Conservation (phyloP, 2,888 invertebrate genomes). For the Sphinx pinastri region DNA sequence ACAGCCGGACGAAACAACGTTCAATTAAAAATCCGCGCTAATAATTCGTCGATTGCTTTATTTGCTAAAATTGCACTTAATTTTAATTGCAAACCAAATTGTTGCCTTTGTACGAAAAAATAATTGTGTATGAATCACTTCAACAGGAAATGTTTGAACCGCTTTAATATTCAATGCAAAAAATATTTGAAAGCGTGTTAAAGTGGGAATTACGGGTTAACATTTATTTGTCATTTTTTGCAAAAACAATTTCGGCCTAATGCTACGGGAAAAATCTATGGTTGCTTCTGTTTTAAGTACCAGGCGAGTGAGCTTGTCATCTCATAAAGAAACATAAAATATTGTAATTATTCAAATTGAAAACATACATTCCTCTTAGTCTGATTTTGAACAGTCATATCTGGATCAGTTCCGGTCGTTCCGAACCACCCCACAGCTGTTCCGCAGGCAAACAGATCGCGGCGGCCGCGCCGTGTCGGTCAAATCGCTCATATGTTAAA, state of each 20-base stretch:
- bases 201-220: too few relatives aligned
- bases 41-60: slow-evolving; percentile 20
- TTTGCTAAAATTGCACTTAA: slow-evolving; percentile 1
- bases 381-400: not conserved
- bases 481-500: slow-evolving; percentile 76
- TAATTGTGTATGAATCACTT: not conserved
- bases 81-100: slow-evolving; percentile 24
- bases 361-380: not conserved
- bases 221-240: too few relatives aligned
- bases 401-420: not conserved
- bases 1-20: slow-evolving; percentile 19
- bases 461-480: slow-evolving; percentile 55
- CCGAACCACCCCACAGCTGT: slow-evolving; percentile 7
- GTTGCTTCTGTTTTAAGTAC: too few relatives aligned
- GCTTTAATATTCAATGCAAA: slow-evolving; percentile 12
- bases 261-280: too few relatives aligned
- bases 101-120: slow-evolving; percentile 1
- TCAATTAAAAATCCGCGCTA: slow-evolving; percentile 8
- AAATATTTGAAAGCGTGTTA: not conserved
- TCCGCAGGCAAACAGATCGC: slow-evolving; percentile 23
- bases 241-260: too few relatives aligned
- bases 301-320: too few relatives aligned
- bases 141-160: not conserved
- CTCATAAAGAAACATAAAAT: not conserved
- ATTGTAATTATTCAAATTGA: not conserved